Evolutionary conservation across 1,140 invertebrate species (phyloP), one percentile per base, ranked within the genome.

Genomic region (roundworm (Caenorhabditis elegans)): DNA sequence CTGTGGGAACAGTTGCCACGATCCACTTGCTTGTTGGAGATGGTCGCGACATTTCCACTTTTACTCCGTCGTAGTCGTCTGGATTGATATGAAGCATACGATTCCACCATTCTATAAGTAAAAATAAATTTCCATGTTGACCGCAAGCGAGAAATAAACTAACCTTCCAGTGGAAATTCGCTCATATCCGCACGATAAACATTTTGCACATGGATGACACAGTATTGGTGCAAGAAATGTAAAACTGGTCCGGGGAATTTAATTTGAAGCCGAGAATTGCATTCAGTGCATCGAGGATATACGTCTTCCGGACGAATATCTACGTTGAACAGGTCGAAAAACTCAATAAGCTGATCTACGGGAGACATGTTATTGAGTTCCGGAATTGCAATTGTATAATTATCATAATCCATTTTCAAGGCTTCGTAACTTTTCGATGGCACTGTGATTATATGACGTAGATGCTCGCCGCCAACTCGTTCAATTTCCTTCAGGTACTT

Each of bases 351-450:
- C 34, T 70, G 60, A 24, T 70, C 60, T 13, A 70, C 8, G 19
- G 60, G 60, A 70, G 60, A 10, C n/a, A 31, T 70, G 22, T 19
- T 19, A 39, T 70, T 70, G 2, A 70, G n/a, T n/a, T 70, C 60
- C 28, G 60, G 34, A 8, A 70, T 22, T 24, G 60, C 60, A 19
- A 39, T 22, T 6, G 28, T 8, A 70, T 22, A 22, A 3, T 8
- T 6, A 6, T 19, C 34, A 28, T 70, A 70, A 10, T 70, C 60
- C 19, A 10, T 10, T 70, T 28, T 39, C 1, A 70, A 34, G 28
- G 60, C 60, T 17, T 39, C 26, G 34, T 43, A 70, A 31, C 60
- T 70, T 70, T 70, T 70, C 5, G 60, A 70, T 70, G 60, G 60
- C 2, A 70, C 34, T 39, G 60, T 70, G 34, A 70, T 70, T 6